phyloP scores from a whole-genome alignment of 2,797 vertebrate genomes.

The Gobionotothen gibberifrons region DNA sequence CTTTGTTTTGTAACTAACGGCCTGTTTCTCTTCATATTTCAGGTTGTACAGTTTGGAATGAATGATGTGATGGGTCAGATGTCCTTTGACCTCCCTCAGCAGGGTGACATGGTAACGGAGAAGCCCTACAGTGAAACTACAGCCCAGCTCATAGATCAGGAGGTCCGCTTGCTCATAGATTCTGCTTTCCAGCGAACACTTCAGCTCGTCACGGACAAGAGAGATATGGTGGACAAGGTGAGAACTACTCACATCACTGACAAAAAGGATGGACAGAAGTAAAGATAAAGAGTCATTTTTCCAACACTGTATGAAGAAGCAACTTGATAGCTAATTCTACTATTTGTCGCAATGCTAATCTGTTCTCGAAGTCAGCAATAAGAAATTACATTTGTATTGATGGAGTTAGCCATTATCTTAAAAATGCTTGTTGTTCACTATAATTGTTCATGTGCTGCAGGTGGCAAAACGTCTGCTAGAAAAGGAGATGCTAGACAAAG shows the following conservation, averaged over 20 bases:
- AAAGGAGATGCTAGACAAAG: constrained; percentile 92
- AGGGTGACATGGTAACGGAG: constrained; percentile 89
- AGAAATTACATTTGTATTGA: neutral
- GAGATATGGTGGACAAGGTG: constrained; percentile 94
- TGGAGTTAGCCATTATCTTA: neutral
- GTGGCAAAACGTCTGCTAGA: constrained; percentile 93
- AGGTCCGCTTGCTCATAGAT: constrained; percentile 91
- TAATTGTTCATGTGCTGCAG: constrained; percentile 75
- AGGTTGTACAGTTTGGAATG: constrained; percentile 99
- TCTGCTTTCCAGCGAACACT: constrained; percentile 89
- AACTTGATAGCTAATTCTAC: neutral
- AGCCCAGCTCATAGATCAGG: constrained; percentile 92
- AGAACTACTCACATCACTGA: constrained; percentile 19
- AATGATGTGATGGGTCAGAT: constrained; percentile 94
- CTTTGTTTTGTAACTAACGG: neutral
- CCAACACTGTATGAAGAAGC: neutral
- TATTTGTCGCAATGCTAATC: neutral
- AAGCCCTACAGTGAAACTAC: constrained; percentile 95
- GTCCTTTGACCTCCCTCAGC: constrained; percentile 92
- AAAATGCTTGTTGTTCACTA: neutral
- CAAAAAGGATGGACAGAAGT: neutral
- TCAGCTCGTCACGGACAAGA: constrained; percentile 89
- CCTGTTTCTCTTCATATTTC: constrained; percentile 19
- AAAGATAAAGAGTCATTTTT: neutral
- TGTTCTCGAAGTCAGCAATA: neutral